Percentiles rank a stretch among this genome's conserved stretches.
phyloP scores from a whole-genome alignment of 2,113 vertebrate genomes.

The Brachirus orientalis region DNA sequence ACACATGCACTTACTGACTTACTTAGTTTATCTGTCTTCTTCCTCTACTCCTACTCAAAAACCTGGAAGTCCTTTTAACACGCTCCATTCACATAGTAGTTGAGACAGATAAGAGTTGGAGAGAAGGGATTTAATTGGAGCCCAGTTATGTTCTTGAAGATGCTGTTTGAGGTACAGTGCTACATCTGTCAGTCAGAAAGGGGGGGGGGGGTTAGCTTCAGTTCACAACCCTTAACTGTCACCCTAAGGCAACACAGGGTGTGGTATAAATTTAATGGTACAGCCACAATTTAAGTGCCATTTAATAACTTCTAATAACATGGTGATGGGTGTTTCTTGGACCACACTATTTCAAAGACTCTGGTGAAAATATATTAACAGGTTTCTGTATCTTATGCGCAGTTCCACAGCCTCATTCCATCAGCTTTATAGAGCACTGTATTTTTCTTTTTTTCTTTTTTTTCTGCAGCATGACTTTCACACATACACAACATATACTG shows the following conservation, averaged over 20 bases:
- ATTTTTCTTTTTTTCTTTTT: slow-evolving; percentile 7
- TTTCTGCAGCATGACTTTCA: background rate
- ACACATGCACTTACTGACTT: slow-evolving; percentile 37
- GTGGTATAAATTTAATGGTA: slow-evolving; percentile 17
- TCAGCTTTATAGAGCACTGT: background rate
- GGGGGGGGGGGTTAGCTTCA: slow-evolving; percentile 34
- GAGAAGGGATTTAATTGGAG: slow-evolving; percentile 67
- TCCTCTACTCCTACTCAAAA: slow-evolving; percentile 44
- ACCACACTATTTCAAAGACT: slow-evolving; percentile 58
- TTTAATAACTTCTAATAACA: slow-evolving; percentile 60
- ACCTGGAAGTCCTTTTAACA: slow-evolving; percentile 60
- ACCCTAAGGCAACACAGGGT: slow-evolving; percentile 38
- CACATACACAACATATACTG: slow-evolving; percentile 16
- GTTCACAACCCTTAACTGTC: slow-evolving; percentile 53
- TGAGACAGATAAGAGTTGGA: slow-evolving; percentile 33
- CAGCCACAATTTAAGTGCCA: slow-evolving; percentile 46
- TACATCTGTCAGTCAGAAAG: slow-evolving; percentile 53
- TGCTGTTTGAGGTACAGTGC: slow-evolving; percentile 49
- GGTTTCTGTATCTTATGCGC: background rate
- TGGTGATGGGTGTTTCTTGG: slow-evolving; percentile 36
- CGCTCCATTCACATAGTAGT: slow-evolving; percentile 34
- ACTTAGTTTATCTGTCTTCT: slow-evolving; percentile 36
- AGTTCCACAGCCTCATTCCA: slow-evolving; percentile 6
- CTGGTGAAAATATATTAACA: slow-evolving; percentile 16
- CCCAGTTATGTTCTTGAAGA: slow-evolving; percentile 51